phyloP scores from a whole-genome alignment of 2,797 vertebrate genomes.

The Thamnophis elegans region DNA sequence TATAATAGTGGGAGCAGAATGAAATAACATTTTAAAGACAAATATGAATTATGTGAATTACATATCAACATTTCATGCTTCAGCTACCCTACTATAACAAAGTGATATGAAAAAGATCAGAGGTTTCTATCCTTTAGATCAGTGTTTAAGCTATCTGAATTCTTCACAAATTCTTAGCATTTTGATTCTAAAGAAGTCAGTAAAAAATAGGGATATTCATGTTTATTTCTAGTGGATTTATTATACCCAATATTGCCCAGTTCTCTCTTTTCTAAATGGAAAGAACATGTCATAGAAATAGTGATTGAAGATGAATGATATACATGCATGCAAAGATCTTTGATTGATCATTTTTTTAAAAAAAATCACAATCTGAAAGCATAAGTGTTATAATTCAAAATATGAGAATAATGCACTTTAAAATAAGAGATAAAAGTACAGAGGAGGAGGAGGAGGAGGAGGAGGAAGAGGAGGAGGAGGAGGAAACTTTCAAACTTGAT shows the following conservation, averaged over 20 bases:
- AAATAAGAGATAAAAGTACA: neutral
- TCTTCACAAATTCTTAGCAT: neutral
- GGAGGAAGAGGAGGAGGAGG: neutral
- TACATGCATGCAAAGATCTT: neutral
- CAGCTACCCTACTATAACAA: neutral
- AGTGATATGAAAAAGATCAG: neutral
- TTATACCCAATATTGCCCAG: neutral
- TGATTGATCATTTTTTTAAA: neutral
- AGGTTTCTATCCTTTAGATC: neutral
- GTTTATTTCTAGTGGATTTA: neutral
- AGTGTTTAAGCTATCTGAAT: neutral
- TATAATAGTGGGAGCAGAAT: neutral
- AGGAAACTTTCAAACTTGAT: neutral
- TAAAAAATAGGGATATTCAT: neutral
- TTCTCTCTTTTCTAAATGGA: neutral
- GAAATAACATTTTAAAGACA: neutral
- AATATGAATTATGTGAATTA: neutral
- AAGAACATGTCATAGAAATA: neutral
- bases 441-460: neutral
- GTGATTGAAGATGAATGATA: neutral
- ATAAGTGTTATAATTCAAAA: neutral
- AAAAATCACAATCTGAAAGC: neutral
- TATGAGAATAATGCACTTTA: neutral
- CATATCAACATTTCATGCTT: neutral
- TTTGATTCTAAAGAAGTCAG: neutral